A percentile compares a stretch with the other conserved stretches of the same genome.
These are phyloP conservation scores for Brevimyrus niger DNA, from an alignment of 2,113 vertebrate genomes.

Conservation along the genomic window DNA sequence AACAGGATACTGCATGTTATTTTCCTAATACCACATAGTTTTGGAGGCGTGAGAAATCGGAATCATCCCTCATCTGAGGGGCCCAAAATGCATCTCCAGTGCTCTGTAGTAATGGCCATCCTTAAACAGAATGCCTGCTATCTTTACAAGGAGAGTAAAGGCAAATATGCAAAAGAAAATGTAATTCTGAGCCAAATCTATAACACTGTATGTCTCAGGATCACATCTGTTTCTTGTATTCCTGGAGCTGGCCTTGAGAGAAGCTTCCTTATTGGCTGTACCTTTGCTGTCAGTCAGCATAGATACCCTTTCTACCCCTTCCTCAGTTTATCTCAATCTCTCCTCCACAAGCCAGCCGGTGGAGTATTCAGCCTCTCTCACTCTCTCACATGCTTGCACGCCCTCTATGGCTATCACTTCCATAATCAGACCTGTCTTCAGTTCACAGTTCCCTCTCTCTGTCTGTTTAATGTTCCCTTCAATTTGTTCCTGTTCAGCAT, in stretches of 20 bases:
- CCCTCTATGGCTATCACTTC: neutral
- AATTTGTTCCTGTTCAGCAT: neutral
- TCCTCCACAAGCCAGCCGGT: neutral
- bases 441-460: neutral
- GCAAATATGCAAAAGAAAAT: neutral
- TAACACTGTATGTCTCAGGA: neutral
- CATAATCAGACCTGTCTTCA: slow-evolving; percentile 2
- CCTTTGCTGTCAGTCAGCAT: neutral
- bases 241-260: neutral
- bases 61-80: neutral
- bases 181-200: neutral
- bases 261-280: neutral
- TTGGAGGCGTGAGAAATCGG: neutral
- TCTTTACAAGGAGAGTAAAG: neutral
- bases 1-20: neutral
- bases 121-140: neutral
- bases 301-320: neutral
- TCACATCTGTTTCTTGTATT: neutral
- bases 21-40: neutral
- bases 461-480: neutral
- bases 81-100: neutral
- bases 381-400: neutral
- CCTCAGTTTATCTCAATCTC: neutral
- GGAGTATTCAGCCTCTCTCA: neutral
- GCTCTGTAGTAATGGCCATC: neutral